These are phyloP conservation scores for Brenthis hecate DNA, from an alignment of 2,888 invertebrate species.

Conservation along the genomic window DNA sequence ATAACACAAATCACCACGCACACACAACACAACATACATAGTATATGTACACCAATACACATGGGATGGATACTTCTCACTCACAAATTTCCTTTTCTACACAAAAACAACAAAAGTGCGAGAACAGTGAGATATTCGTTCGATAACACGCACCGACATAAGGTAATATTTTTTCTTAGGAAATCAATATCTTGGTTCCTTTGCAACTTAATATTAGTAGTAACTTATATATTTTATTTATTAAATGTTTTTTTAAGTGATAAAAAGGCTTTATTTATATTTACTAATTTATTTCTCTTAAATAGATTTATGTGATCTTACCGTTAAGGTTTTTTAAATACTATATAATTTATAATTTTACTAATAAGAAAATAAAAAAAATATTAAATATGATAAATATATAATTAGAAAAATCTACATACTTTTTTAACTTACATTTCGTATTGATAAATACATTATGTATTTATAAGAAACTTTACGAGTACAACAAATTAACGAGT, in stretches of 20 bases:
- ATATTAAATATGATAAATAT: too few species aligned
- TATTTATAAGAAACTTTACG: too few species aligned
- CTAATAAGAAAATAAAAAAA: too few species aligned
- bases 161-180: background rate
- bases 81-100: conserved; percentile 52
- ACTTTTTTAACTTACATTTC: too few species aligned
- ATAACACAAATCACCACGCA: conserved; percentile 83
- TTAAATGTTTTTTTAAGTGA: background rate
- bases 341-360: too few species aligned
- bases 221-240: background rate
- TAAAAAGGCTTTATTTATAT: background rate
- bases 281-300: too few species aligned
- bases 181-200: background rate
- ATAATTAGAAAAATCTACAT: too few species aligned
- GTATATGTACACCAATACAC: conserved; percentile 62
- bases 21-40: conserved; percentile 81
- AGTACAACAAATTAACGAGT: background rate
- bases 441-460: too few species aligned
- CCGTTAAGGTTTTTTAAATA: too few species aligned
- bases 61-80: conserved; percentile 53
- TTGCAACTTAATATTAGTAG: background rate
- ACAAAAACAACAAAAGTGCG: conserved; percentile 54
- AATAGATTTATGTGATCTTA: too few species aligned
- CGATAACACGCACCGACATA: conserved; percentile 43
- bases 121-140: conserved; percentile 49